phyloP scores from a whole-genome alignment of 2,797 vertebrate species.

The Champsocephalus gunnari region DNA sequence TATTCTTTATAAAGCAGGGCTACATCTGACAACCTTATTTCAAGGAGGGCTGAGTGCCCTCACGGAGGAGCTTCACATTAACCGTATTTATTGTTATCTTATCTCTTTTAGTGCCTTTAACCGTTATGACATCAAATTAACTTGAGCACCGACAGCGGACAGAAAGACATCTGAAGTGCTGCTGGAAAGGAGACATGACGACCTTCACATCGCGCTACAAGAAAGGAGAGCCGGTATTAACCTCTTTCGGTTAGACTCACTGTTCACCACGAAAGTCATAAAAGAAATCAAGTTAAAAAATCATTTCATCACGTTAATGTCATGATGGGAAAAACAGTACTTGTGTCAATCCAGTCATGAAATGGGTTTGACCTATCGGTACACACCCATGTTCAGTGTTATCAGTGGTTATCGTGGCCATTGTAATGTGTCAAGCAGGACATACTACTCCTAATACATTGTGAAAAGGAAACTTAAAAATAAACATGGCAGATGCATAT shows the following conservation, averaged over 20 bases:
- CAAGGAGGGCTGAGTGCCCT: neutral
- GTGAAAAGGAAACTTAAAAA: neutral
- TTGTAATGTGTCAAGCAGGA: neutral
- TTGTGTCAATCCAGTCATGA: neutral
- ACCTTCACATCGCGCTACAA: neutral
- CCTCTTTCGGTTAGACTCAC: neutral
- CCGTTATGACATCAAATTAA: neutral
- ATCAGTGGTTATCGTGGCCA: neutral
- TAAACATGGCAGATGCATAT: neutral
- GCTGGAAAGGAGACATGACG: neutral
- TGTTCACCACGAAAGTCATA: neutral
- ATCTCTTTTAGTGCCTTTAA: slow-evolving; percentile 6
- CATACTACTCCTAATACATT: neutral
- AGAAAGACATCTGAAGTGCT: neutral
- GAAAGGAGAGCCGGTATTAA: neutral
- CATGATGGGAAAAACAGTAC: neutral
- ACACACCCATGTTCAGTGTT: neutral
- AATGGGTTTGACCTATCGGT: neutral
- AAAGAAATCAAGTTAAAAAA: neutral
- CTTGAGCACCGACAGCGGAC: neutral
- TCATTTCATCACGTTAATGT: neutral
- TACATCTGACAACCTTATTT: neutral
- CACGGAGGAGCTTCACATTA: neutral
- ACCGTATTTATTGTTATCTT: neutral
- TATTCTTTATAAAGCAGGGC: neutral